Evolutionary conservation across 2,113 vertebrate species (phyloP), one percentile per base, ranked within the genome.

Genomic region (Suricata suricatta): DNA sequence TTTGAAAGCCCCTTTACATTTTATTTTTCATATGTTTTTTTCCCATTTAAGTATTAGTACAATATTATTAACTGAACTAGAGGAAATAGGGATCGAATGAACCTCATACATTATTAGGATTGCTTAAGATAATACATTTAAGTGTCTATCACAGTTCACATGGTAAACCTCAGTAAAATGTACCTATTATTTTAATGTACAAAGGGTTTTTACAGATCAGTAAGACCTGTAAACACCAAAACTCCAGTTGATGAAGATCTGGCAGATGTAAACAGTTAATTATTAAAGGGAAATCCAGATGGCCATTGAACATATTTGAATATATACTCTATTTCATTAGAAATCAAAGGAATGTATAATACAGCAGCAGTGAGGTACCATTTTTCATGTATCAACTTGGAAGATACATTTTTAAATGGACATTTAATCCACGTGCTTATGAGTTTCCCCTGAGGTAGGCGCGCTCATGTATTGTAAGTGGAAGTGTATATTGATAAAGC

Each of bases 1-100:
- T 95, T 95, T 90, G 35, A 95, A 77, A 54, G 25, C 10, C n/a
- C 88, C 92, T 88, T 96, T 84, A 47, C 44, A 92, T 84, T 68
- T 84, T 95, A 66, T 41, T 92, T 92, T 79, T 79, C 50, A 44
- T 88, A 60, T 57, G 41, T 88, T 41, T 54, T 54, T 69, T 54
- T 44, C 50, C 41, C 29, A 57, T 41, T 88, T 95, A 79, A 88
- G 31, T 63, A 71, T 44, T 89, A 38, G 74, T 88, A 74, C 16
- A 88, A 1, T 77, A 77, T 81, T 71, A 50, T 69, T 94, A 77
- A 96, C 27, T 76, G 14, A 95, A 82, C 50, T 83, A 13, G 72
- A 44, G 1, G 3, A 38, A 13, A 44, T 14, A 54, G 74, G 57
- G 54, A 68, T 50, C 2, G 54, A 86, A 80, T 91, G 25, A 82